A percentile compares a stretch with the other conserved stretches of the same genome.
Conservation (phyloP, 2,888 invertebrate genomes). For the Drosophila barbarae region DNA sequence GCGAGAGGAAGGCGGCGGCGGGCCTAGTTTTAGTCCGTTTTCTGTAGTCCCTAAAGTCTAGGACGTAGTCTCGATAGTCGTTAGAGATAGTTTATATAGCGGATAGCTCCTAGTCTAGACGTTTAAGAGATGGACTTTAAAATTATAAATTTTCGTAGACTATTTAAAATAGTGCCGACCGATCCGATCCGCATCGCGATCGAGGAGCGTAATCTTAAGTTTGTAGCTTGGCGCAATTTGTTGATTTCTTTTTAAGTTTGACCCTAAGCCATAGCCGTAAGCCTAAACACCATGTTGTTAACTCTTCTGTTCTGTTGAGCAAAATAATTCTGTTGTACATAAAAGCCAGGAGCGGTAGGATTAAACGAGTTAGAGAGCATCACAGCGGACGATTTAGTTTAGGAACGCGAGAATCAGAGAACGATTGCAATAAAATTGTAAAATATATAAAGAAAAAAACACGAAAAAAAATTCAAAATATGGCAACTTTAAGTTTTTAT, state of each 20-base stretch:
- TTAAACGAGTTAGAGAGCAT: constrained; percentile 22
- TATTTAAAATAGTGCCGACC: constrained; percentile 64
- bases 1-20: constrained; percentile 29
- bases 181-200: constrained; percentile 1
- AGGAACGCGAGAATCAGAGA: constrained; percentile 23
- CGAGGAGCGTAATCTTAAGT: constrained; percentile 32
- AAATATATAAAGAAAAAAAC: constrained; percentile 24
- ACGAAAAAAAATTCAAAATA: constrained; percentile 41
- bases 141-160: constrained; percentile 69
- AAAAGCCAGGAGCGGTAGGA: constrained; percentile 44
- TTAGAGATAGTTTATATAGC: constrained; percentile 27
- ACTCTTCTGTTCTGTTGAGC: constrained; percentile 56
- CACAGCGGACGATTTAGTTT: constrained; percentile 33
- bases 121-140: constrained; percentile 69
- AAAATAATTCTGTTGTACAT: constrained; percentile 59
- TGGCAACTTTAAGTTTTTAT: constrained; percentile 68
- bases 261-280: constrained; percentile 45
- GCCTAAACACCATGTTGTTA: constrained; percentile 55
- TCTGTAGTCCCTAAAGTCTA: constrained; percentile 32
- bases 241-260: constrained; percentile 71
- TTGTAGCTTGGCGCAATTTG: constrained; percentile 61
- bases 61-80: constrained; percentile 19
- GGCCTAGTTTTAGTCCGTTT: constrained; percentile 35
- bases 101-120: constrained; percentile 45
- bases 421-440: constrained; percentile 55